phyloP scores from a whole-genome alignment of 2,888 invertebrate species.

The Euplagia quadripunctaria region DNA sequence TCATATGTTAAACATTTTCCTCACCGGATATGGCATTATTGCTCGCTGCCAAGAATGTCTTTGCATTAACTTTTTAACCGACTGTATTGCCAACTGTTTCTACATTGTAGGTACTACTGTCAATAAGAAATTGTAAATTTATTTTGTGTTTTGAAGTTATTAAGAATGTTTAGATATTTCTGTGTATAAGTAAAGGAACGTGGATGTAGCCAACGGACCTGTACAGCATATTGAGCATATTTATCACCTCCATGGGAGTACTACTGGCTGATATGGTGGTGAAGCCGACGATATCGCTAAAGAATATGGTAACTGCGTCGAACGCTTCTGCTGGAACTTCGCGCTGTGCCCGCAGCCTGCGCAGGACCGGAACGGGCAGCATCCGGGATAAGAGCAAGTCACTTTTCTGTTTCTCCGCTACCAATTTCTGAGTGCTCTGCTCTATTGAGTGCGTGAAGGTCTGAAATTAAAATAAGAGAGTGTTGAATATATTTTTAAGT shows the following conservation, averaged over 20 bases:
- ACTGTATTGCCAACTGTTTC: no score
- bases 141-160: not conserved
- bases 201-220: constrained; percentile 67
- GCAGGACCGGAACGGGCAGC: constrained; percentile 86
- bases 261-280: constrained; percentile 88
- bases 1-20: not conserved
- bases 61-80: no score
- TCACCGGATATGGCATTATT: no score
- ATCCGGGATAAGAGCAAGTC: constrained; percentile 87
- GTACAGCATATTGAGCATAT: constrained; percentile 91
- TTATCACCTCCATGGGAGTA: constrained; percentile 89
- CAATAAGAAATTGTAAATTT: no score
- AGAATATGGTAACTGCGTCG: constrained; percentile 90
- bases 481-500: not conserved
- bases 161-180: not conserved
- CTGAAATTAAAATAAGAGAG: constrained; percentile 60
- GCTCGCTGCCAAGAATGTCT: no score
- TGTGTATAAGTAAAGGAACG: constrained; percentile 6
- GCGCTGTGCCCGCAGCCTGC: constrained; percentile 83
- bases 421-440: constrained; percentile 80
- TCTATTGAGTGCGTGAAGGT: constrained; percentile 83
- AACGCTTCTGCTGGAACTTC: constrained; percentile 89
- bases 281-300: constrained; percentile 91
- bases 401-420: constrained; percentile 87
- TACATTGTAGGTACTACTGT: no score